phyloP scores from a whole-genome alignment of 1,140 invertebrate species.

The Nomia melanderi region DNA sequence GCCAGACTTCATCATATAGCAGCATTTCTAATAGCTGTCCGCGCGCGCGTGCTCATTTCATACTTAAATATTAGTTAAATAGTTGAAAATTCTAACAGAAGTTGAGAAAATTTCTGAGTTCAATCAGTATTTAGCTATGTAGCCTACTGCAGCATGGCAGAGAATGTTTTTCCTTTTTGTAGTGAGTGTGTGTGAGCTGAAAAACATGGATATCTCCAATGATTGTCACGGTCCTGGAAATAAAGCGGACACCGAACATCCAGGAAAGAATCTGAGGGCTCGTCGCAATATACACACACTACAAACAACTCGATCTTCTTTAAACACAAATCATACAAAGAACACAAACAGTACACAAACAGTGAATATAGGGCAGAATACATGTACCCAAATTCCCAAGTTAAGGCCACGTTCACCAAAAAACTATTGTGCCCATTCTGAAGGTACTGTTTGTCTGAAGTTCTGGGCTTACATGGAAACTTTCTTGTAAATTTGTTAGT shows the following conservation, averaged over 20 bases:
- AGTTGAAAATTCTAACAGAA: constrained; percentile 4
- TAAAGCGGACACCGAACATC: constrained; percentile 69
- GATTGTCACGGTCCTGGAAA: constrained; percentile 65
- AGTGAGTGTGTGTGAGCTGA: constrained; percentile 80
- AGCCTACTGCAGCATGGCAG: constrained; percentile 78
- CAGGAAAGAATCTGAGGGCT: constrained; percentile 73
- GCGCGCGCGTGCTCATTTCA: constrained; percentile 9
- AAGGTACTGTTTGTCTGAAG: constrained; percentile 75
- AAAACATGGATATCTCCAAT: constrained; percentile 78
- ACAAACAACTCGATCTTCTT: constrained; percentile 68
- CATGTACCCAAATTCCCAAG: constrained; percentile 74
- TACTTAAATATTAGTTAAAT: constrained; percentile 25
- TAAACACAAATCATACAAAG: constrained; percentile 70
- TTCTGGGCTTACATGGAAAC: constrained; percentile 57
- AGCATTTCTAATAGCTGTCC: constrained; percentile 36
- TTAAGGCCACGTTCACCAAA: constrained; percentile 76
- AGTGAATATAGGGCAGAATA: constrained; percentile 71
- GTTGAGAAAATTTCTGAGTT: constrained; percentile 11
- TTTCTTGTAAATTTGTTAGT: constrained; percentile 46
- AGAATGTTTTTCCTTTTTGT: constrained; percentile 80
- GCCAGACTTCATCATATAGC: constrained; percentile 40
- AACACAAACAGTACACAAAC: constrained; percentile 74
- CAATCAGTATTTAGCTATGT: constrained; percentile 55
- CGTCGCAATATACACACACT: constrained; percentile 72
- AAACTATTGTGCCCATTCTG: constrained; percentile 72